Evolutionary conservation across 2,888 invertebrate genomes (phyloP).

Genomic region (Amiota mariae): DNA sequence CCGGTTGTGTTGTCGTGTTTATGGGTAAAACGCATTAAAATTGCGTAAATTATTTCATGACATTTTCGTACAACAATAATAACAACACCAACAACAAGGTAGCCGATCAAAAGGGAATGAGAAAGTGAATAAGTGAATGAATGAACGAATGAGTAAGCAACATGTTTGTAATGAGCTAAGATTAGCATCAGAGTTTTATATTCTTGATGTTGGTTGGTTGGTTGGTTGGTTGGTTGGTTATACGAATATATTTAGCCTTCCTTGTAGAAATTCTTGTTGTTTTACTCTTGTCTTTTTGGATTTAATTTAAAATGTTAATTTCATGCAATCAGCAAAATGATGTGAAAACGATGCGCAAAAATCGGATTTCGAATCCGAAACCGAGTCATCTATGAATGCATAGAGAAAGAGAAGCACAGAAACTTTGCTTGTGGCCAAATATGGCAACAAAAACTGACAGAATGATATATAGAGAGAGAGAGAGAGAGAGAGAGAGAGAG

Average conservation of each 20-base stretch:
- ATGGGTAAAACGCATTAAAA: conserved; percentile 15
- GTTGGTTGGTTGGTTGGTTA: too few relatives aligned
- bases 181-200: too few relatives aligned
- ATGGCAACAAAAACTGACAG: conserved; percentile 10
- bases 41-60: conserved; percentile 26
- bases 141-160: too few relatives aligned
- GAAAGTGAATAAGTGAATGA: too few relatives aligned
- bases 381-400: not conserved
- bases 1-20: not conserved
- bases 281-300: not conserved
- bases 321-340: conserved; percentile 46
- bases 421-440: conserved; percentile 15
- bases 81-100: conserved; percentile 4
- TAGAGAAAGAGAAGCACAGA: not conserved
- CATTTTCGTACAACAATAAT: conserved; percentile 19
- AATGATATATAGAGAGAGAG: too few relatives aligned
- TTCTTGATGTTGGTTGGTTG: too few relatives aligned
- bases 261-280: not conserved
- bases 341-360: conserved; percentile 28
- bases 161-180: too few relatives aligned
- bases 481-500: too few relatives aligned
- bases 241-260: not conserved
- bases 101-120: not conserved
- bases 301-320: conserved; percentile 49
- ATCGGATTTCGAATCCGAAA: conserved; percentile 1